Evolutionary conservation across 2,888 invertebrate species (phyloP), one percentile per base, ranked within the genome.

Genomic region (Platycheirus rosarum): DNA sequence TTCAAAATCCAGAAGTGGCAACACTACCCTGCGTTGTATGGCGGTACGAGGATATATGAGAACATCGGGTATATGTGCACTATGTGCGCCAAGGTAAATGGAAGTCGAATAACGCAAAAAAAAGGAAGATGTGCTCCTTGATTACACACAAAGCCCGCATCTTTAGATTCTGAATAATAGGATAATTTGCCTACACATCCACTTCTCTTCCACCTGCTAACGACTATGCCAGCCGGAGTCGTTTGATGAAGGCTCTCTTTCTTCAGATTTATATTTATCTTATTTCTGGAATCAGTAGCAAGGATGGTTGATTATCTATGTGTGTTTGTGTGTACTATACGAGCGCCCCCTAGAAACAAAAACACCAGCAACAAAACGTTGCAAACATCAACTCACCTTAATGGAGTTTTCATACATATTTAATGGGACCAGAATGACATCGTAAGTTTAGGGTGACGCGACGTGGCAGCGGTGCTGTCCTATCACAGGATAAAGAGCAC

Each of bases 371-470:
- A 46, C 42, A 55, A 55, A 9, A 37, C 8, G 1, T 7, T 6
- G 29, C 5, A 9, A n/a, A 62, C 29, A 53, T 35, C 44, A 77
- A 62, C 55, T 68, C 68, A 77, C 82, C 68, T 77, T 77, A 82
- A 82, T 82, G 82, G 77, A 82, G 77, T 82, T 82, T 82, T 82
- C 82, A 82, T 82, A 82, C 77, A 82, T 77, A 82, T 77, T 82
- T 82, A 77, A 82, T 82, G 73, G 77, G 62, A 55, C 63, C 77
- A 55, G 29, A 69, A 82, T 82, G 82, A 82, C 82, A 77, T 76
- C 77, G 66, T 57, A 77, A 71, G 77, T 77, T 82, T 68, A 42
- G 63, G 63, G 62, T 71, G 71, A n/a, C n/a, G n/a, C n/a, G 70
- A 40, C 53, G 77, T 57, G 68, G 71, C n/a, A n/a, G n/a, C n/a